Evolutionary conservation across 2,797 vertebrate genomes (phyloP), one percentile per base, ranked within the genome.

Genomic region (Chiloscyllium punctatum): DNA sequence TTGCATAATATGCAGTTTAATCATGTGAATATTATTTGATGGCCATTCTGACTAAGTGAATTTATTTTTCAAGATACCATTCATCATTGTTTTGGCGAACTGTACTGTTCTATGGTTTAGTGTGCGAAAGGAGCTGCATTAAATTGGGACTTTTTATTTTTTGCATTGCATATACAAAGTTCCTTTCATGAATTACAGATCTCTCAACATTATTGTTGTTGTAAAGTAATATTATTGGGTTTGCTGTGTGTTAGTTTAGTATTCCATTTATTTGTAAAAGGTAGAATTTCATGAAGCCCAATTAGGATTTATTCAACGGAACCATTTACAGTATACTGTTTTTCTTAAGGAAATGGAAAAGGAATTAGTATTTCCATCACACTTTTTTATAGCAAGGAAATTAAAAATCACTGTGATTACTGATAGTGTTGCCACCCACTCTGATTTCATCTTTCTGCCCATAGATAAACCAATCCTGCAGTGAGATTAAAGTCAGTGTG

Each of bases 1-100:
- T 97, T 98, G 98, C 98, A 97, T 97, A 97, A 97, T 97, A 98
- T 97, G 98, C 97, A 98, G 98, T 98, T 98, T 98, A 98, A 98
- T 97, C 97, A 98, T 98, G 95, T 98, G 96, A 97, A 97, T 96
- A 97, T 97, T 97, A 98, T 98, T 98, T 98, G 97, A 98, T 97
- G 98, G 98, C 98, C 97, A 97, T 98, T 42, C 37, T 27, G 33
- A 68, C 16, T 21, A 62, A 77, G 27, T 30, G 15, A 11, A 66
- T 66, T 87, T 95, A n/a, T 57, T 95, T 57, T 57, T 8, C 74
- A 95, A 84, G 37, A 77, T 79, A 33, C 97, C 97, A 98, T 98
- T 98, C 97, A 98, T 97, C 98, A 98, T 97, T 97, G 97, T 98
- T 97, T 97, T 97, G 97, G 97, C 98, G 98, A 98, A 98, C 97